Percentiles rank a stretch among this genome's conserved stretches.
phyloP scores from a whole-genome alignment of 2,888 invertebrate genomes.

The Cacoxenus indagator region DNA sequence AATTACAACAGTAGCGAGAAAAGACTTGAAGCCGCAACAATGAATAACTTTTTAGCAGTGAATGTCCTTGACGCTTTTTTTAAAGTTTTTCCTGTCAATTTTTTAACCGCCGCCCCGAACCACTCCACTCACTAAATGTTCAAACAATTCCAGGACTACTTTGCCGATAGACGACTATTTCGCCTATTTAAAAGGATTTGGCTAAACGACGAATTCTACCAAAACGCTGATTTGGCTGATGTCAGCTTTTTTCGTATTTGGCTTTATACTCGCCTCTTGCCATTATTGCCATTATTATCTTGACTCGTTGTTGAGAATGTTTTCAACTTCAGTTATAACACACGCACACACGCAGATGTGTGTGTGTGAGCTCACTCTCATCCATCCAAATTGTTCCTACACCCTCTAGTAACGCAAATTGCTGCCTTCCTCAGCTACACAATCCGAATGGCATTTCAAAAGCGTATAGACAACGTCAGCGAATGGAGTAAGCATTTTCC shows the following conservation, averaged over 20 bases:
- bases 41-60: not conserved
- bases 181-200: constrained; percentile 10
- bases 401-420: not conserved
- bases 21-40: not conserved
- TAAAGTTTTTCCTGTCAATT: not conserved
- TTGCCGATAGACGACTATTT: not conserved
- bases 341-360: not conserved
- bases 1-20: not conserved
- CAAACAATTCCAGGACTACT: not conserved
- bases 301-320: not conserved
- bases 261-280: not conserved
- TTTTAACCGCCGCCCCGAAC: not conserved
- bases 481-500: not conserved
- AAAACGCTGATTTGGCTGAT: constrained; percentile 10
- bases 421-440: not conserved
- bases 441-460: no score
- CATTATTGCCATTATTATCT: constrained; percentile 4
- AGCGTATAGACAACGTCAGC: not conserved
- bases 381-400: not conserved
- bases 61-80: constrained; percentile 4
- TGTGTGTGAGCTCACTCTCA: not conserved
- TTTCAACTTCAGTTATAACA: not conserved
- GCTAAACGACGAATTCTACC: not conserved
- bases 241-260: not conserved
- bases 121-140: not conserved